These are phyloP conservation scores for Pheucticus melanocephalus DNA, from an alignment of 2,113 vertebrate species.

Conservation along the genomic window DNA sequence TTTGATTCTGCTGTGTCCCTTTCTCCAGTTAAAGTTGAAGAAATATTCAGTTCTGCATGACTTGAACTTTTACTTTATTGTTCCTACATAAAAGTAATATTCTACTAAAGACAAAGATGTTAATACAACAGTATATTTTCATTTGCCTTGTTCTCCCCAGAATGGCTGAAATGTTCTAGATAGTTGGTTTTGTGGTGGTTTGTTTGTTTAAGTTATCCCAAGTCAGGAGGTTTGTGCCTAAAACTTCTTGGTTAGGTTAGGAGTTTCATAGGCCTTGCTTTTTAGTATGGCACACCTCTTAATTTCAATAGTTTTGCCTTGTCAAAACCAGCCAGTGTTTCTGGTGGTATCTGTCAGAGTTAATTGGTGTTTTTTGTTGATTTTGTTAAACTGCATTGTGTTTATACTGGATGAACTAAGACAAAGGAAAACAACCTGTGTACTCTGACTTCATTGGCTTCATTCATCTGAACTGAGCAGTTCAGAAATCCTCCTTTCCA, in stretches of 20 bases:
- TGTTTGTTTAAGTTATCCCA: neutral
- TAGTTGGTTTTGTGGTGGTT: neutral
- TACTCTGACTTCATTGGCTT: neutral
- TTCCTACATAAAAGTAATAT: neutral
- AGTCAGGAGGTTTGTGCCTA: neutral
- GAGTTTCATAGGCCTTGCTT: neutral
- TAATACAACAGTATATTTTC: neutral
- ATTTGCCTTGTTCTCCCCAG: neutral
- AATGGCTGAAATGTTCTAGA: neutral
- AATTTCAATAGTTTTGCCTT: accelerated
- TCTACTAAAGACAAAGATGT: neutral
- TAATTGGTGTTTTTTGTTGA: neutral
- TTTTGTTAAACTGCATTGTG: neutral
- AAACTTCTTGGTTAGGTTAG: neutral
- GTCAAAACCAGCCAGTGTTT: neutral
- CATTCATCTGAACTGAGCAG: neutral
- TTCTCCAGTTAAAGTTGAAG: neutral
- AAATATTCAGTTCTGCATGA: accelerated
- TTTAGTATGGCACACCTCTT: neutral
- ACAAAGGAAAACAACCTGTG: neutral
- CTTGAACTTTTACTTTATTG: neutral
- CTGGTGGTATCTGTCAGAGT: neutral
- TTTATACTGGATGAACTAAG: neutral
- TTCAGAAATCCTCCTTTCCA: neutral
- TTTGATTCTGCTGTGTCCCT: accelerated